Base-by-base conservation (phyloP, 2,797 vertebrate genomes). In the Adrianichthys oophorus region DNA sequence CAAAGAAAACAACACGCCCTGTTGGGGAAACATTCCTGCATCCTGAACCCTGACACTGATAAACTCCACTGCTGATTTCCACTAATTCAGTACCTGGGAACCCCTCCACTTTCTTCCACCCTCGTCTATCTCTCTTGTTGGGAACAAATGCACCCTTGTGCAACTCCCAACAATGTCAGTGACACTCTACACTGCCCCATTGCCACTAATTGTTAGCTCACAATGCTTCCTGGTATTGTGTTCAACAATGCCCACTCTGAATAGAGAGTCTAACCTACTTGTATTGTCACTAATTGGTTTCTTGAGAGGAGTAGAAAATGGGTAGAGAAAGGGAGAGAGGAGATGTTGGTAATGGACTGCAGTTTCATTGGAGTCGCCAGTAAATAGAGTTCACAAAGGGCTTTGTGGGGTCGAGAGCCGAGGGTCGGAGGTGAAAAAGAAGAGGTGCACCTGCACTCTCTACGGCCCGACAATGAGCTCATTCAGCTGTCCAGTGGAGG, bases 251-350 rank as follows among this genome's bases (percentile, higher is more conserved):
- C 61, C 77, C 76, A 85, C 82, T 87, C 86, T 92, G 89, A 92
- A 92, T 91, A 83, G 89, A 87, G 87, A 90, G 89, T 87, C 89
- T 91, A 92, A 92, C 90, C 91, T 92, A 92, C 91, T 92, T 92
- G 90, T 89, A 91, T 91, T 92, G 90, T 92, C 78, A 70, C 90
- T 92, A 92, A 92, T 92, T 92, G 91, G 90, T 92, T 91, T 91
- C 90, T 92, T 90, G 84, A 89, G 88, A 89, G 85, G 78, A 89
- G 78, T 71, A 88, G 82, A 89, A 86, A 87, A 88, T 78, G 57
- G 82, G 57, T 68, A 86, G 74, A 86, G 82, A 89, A 90, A 87
- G 66, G 79, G 71, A 87, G 79, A 84, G 78, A 83, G 76, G 78
- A 86, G 78, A 86, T 78, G 87, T 84, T 84, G 75, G 86, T 87